These are phyloP conservation scores for Spheniscus mendiculus DNA, from an alignment of 2,113 vertebrate genomes.

Conservation along the genomic window DNA sequence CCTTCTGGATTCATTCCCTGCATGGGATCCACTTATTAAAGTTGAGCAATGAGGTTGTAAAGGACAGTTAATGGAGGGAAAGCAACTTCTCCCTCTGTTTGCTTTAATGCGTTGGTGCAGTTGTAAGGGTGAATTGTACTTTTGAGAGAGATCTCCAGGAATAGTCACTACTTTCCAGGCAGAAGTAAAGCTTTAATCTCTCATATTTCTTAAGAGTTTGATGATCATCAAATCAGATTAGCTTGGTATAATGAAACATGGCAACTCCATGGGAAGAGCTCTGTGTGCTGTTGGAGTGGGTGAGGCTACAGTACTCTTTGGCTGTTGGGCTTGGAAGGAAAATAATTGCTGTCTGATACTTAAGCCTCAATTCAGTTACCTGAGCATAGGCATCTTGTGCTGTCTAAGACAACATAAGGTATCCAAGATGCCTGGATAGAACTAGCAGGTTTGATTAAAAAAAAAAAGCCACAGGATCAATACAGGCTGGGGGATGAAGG, in stretches of 20 bases:
- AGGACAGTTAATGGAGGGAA: slow-evolving; percentile 3
- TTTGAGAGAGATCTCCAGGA: background rate
- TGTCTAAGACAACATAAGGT: background rate
- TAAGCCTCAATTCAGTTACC: background rate
- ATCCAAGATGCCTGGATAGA: background rate
- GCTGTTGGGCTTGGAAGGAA: background rate
- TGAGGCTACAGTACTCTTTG: background rate
- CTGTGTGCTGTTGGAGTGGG: background rate
- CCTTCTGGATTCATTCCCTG: background rate
- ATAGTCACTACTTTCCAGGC: background rate
- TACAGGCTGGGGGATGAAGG: too few species aligned
- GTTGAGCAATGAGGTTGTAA: slow-evolving; percentile 15
- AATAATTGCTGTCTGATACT: background rate
- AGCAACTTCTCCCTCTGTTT: slow-evolving; percentile 4
- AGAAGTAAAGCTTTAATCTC: background rate
- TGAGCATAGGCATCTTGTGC: background rate
- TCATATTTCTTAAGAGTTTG: background rate
- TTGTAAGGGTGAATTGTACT: background rate
- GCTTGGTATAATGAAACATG: background rate
- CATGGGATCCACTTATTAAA: background rate
- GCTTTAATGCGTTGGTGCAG: background rate
- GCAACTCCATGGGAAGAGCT: background rate
- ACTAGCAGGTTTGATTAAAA: background rate
- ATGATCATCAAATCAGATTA: background rate
- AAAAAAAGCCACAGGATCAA: too few species aligned